Percentiles rank a stretch among this genome's conserved stretches.
phyloP scores from a whole-genome alignment of 2,888 invertebrate species.

The Kuschelorhynchus macadamiae region DNA sequence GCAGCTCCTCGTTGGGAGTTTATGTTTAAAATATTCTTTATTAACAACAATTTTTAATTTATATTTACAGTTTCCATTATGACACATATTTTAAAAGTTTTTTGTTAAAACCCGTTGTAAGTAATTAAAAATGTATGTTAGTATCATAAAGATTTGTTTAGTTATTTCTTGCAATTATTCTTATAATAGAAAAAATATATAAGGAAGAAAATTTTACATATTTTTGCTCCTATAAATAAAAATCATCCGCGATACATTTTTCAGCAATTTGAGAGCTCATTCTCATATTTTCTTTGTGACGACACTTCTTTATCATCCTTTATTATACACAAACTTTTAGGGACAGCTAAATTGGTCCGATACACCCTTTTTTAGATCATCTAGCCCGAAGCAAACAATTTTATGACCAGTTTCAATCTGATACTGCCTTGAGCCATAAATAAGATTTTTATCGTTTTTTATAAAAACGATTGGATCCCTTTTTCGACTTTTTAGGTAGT shows the following conservation, averaged over 20 bases:
- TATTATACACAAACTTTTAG: slow-evolving; percentile 29
- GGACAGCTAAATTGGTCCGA: slow-evolving; percentile 37
- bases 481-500: slow-evolving; percentile 22
- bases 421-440: slow-evolving; percentile 33
- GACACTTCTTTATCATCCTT: slow-evolving; percentile 29
- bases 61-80: too few species aligned
- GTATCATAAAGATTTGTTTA: too few species aligned
- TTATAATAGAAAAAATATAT: too few species aligned
- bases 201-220: neutral
- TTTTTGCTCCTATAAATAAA: slow-evolving; percentile 26
- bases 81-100: too few species aligned
- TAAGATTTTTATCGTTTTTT: slow-evolving; percentile 37
- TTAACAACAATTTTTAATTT: too few species aligned
- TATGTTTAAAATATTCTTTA: too few species aligned
- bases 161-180: too few species aligned
- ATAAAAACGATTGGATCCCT: slow-evolving; percentile 31
- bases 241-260: slow-evolving; percentile 24
- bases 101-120: too few species aligned
- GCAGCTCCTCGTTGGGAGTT: too few species aligned
- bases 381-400: slow-evolving; percentile 34
- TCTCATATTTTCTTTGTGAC: slow-evolving; percentile 24
- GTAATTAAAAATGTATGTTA: too few species aligned
- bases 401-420: slow-evolving; percentile 42
- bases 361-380: slow-evolving; percentile 52
- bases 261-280: slow-evolving; percentile 18